These are phyloP conservation scores for Rotaria macrura DNA, from an alignment of 2,888 invertebrate genomes.

Conservation along the genomic window DNA sequence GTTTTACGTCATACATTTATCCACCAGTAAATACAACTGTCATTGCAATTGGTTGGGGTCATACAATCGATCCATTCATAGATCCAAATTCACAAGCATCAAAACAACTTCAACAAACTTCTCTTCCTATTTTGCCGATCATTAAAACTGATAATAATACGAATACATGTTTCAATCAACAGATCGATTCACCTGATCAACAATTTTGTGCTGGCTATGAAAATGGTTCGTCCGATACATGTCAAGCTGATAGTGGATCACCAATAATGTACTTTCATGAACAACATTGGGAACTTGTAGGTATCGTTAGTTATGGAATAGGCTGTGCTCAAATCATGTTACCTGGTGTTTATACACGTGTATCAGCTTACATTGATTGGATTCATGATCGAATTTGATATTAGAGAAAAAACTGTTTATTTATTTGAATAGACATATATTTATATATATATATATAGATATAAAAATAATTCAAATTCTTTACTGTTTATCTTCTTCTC, in stretches of 20 bases:
- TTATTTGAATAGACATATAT: background rate
- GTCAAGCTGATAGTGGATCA: constrained; percentile 25
- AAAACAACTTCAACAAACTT: background rate
- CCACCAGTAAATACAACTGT: background rate
- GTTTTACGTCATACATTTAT: background rate
- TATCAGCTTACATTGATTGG: constrained; percentile 21
- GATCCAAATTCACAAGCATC: background rate
- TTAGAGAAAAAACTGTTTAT: background rate
- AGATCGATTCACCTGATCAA: background rate
- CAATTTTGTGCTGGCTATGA: constrained; percentile 28
- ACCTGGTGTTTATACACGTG: constrained; percentile 21
- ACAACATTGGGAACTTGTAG: constrained; percentile 21
- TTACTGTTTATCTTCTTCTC: too few relatives aligned
- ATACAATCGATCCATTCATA: background rate
- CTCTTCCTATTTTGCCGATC: background rate
- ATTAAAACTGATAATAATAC: background rate
- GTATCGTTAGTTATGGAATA: constrained; percentile 23
- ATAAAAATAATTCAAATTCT: background rate
- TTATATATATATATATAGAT: background rate
- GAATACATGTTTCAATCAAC: background rate
- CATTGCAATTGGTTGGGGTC: background rate
- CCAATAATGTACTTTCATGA: constrained; percentile 20
- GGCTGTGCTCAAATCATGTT: constrained; percentile 22
- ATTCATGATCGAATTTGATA: background rate
- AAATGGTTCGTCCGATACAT: constrained; percentile 21